These are phyloP conservation scores for Nebria brevicollis DNA, from an alignment of 2,888 invertebrate species.

Conservation along the genomic window DNA sequence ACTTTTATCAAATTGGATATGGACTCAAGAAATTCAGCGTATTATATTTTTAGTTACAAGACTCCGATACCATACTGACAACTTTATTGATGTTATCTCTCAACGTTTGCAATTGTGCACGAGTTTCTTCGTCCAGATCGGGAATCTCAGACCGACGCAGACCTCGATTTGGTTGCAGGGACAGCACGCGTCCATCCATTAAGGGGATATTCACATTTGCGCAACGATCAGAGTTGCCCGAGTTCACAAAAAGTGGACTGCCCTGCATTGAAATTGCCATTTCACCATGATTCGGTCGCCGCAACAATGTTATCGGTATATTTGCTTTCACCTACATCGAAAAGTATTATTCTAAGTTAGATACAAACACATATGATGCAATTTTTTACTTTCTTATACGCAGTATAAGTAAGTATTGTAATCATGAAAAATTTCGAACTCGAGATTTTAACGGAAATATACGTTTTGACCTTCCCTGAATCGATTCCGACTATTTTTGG, in stretches of 20 bases:
- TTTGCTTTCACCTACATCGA: constrained; percentile 67
- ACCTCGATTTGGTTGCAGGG: constrained; percentile 69
- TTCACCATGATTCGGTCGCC: constrained; percentile 72
- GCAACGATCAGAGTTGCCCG: constrained; percentile 63
- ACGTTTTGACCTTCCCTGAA: no score
- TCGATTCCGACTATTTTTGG: no score
- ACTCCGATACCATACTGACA: constrained; percentile 8
- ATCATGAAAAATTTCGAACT: no score
- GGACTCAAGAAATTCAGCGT: no score
- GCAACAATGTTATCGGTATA: constrained; percentile 70
- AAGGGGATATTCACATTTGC: constrained; percentile 76
- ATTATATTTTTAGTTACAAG: background rate
- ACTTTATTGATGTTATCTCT: constrained; percentile 63
- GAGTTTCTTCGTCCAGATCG: constrained; percentile 60
- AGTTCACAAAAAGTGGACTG: constrained; percentile 71
- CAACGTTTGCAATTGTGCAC: constrained; percentile 65
- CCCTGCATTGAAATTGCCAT: constrained; percentile 75
- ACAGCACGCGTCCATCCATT: constrained; percentile 70
- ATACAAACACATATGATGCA: no score
- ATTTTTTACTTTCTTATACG: no score
- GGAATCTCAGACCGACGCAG: constrained; percentile 63
- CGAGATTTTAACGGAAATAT: no score
- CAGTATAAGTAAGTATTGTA: no score
- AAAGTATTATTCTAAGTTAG: background rate
- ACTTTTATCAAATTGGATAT: no score